Base-by-base conservation (phyloP, 1,140 invertebrate species). In the Heliconius melpomene region DNA sequence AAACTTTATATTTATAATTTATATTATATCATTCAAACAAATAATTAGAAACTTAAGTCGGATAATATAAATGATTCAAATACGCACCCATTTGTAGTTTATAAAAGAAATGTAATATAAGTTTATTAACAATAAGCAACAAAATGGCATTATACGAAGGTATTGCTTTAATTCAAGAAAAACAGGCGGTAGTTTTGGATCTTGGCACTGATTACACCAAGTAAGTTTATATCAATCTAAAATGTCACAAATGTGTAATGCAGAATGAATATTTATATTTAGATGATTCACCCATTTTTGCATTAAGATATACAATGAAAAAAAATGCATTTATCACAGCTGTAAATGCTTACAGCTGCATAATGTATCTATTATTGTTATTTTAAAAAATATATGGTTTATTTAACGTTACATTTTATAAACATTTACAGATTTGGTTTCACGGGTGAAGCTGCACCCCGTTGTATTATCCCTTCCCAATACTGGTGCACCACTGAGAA, bases 181-280 rank as follows among this genome's bases (percentile, higher is more conserved):
- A 98, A 91, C 96, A 98, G 91, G 96, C 97, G 20, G 97, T 99
- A 1, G 97, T 99, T 2, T 91, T 99, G 78, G 98, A 99, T 91
- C 97, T 99, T 81, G 98, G 99, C 57, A 95, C 96, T 60, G 98
- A 98, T 46, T 99, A 98, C 88, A 99, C 71, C 7, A 72, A 72
- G 71, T 72, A 38, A 72, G 60, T 66, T 66, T 7, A n/a, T 60
- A 60, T 66, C 13, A 7, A 66, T 66, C 7, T 57, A 29, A 29
- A 66, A 7, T 66, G 6, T 66, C 13, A 66, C 5, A 66, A 29
- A 29, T 16, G 5, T 66, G 11, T 16, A 16, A 16, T 66, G n/a
- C n/a, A 60, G 23, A 46, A 46, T 46, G 13, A 11, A 46, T 46
- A 46, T 46, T 46, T 46, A 46, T 16, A 46, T 46, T 46, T 16